phyloP scores from a whole-genome alignment of 1,140 invertebrate genomes.

The Ruditapes philippinarum region DNA sequence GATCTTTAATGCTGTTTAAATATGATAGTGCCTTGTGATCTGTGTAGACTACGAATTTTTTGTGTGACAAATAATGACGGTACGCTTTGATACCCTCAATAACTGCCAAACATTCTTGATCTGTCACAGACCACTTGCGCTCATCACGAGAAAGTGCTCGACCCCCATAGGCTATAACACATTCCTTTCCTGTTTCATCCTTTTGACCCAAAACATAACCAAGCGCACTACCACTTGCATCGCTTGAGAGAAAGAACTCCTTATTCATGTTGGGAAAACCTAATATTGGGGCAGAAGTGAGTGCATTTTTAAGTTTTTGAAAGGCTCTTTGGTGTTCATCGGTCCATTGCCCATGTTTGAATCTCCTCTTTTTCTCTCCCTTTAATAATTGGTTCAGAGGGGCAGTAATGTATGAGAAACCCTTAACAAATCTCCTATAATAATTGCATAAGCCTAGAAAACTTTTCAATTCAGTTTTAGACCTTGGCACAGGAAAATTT shows the following conservation, averaged over 20 bases:
- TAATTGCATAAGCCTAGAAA: conserved; percentile 87
- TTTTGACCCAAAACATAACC: conserved; percentile 70
- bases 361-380: conserved; percentile 78
- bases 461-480: conserved; percentile 82
- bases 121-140: conserved; percentile 63
- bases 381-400: conserved; percentile 84
- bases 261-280: conserved; percentile 66
- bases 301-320: conserved; percentile 66
- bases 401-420: conserved; percentile 79
- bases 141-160: conserved; percentile 77
- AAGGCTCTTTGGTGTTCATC: conserved; percentile 69
- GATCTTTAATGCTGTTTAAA: conserved; percentile 52
- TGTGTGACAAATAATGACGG: conserved; percentile 45
- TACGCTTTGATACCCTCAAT: conserved; percentile 62
- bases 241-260: conserved; percentile 72
- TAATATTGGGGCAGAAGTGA: conserved; percentile 71
- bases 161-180: conserved; percentile 78
- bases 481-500: conserved; percentile 65
- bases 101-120: conserved; percentile 65
- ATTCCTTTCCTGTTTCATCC: conserved; percentile 58
- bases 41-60: conserved; percentile 48
- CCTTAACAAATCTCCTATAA: conserved; percentile 82
- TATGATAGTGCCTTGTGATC: conserved; percentile 62
- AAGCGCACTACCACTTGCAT: conserved; percentile 65
- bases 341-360: conserved; percentile 73